Evolutionary conservation across 2,797 vertebrate species (phyloP).

Genomic region (Clarias laeviceps): DNA sequence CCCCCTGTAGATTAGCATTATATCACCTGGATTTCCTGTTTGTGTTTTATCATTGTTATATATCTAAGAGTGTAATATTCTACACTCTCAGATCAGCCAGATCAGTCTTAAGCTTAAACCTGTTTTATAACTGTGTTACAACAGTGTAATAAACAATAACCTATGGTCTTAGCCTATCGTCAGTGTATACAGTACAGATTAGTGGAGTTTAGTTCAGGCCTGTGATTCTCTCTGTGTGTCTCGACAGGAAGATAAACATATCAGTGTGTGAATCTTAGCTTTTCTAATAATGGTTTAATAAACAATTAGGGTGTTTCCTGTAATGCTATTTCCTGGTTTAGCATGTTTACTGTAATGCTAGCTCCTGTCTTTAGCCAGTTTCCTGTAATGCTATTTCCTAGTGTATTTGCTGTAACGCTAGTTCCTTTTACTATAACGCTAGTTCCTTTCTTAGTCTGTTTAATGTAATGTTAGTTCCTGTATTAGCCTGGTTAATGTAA

Average conservation of each 20-base stretch:
- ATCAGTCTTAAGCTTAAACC: too few species aligned
- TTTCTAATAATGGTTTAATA: neutral
- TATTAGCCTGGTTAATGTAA: neutral
- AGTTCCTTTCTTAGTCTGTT: neutral
- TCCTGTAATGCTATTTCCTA: neutral
- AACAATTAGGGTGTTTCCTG: neutral
- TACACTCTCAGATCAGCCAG: too few species aligned
- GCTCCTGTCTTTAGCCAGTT: neutral
- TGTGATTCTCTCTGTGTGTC: too few species aligned
- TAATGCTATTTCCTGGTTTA: neutral
- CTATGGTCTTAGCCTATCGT: neutral
- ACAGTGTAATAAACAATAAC: neutral
- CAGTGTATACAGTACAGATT: too few species aligned
- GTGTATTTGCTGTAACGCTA: neutral
- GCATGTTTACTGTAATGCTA: neutral
- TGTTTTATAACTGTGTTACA: neutral
- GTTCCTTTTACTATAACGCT: neutral
- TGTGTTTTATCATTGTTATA: neutral
- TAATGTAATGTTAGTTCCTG: neutral
- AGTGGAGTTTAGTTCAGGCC: too few species aligned
- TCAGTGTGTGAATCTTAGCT: too few species aligned
- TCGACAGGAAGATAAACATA: too few species aligned
- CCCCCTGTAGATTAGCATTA: too few species aligned
- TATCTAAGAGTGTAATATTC: neutral
- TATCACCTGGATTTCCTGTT: neutral